A percentile compares a stretch with the other conserved stretches of the same genome.
Conservation (phyloP, 1,140 invertebrate species). For the Drosophila miranda region DNA sequence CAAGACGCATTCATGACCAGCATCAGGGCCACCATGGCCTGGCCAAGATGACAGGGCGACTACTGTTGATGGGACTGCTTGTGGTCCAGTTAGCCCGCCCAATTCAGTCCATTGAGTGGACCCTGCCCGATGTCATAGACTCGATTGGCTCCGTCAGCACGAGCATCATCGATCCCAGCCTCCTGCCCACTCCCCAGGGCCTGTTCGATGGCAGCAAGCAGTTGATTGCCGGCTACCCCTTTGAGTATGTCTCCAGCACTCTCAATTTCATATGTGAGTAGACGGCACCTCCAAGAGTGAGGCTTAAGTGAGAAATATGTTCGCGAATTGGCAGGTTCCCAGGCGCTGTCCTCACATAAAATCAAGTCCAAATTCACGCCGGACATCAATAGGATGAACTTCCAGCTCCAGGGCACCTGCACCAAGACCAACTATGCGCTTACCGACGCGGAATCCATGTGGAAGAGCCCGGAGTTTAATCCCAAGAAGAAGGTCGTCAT, state of each 20-base stretch:
- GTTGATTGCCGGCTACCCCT: slow-evolving; percentile 71
- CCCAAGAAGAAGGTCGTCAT: slow-evolving; percentile 70
- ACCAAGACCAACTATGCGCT: slow-evolving; percentile 47
- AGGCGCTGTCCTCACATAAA: slow-evolving; percentile 60
- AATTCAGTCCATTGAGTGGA: slow-evolving; percentile 32
- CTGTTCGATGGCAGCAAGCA: slow-evolving; percentile 70
- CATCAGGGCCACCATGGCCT: neutral
- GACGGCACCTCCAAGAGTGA: too few relatives aligned
- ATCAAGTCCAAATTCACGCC: slow-evolving; percentile 64
- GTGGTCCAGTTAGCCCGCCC: slow-evolving; percentile 8
- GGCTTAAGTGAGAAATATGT: neutral
- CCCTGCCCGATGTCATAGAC: slow-evolving; percentile 46
- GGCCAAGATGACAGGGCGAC: neutral
- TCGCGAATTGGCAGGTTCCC: slow-evolving; percentile 59
- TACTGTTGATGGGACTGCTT: slow-evolving; percentile 19
- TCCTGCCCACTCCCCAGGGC: slow-evolving; percentile 68
- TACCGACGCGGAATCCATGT: slow-evolving; percentile 55
- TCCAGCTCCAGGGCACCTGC: slow-evolving; percentile 65
- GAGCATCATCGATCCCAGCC: slow-evolving; percentile 50
- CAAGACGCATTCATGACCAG: slow-evolving; percentile 1
- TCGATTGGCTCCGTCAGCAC: slow-evolving; percentile 41
- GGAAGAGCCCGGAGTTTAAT: slow-evolving; percentile 66
- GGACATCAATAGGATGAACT: slow-evolving; percentile 62
- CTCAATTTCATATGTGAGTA: slow-evolving; percentile 72
- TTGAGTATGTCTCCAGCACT: slow-evolving; percentile 66